Evolutionary conservation across 2,797 vertebrate species (phyloP), one percentile per base, ranked within the genome.

Genomic region (Crax fasciolata): DNA sequence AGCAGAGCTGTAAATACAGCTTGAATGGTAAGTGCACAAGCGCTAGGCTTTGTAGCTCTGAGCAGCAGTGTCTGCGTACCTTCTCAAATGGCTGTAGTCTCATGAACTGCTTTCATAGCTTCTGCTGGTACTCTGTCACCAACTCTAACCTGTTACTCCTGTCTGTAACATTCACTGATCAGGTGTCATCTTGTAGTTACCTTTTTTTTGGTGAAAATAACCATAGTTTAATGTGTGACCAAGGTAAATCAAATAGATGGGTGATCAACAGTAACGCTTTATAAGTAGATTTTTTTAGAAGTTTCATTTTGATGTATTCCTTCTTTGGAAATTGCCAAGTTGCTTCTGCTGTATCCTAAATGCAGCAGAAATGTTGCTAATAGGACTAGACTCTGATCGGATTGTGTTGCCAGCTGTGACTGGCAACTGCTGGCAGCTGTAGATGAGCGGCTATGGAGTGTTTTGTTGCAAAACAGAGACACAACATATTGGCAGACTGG

Each of bases 1-100:
- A 27, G 43, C 70, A 84, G 62, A 90, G 48, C 46, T 89, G 51
- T 89, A 89, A 84, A 9, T 32, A 43, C 15, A 89, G 46, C 2
- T 3, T 28, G 41, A 72, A 28, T 6, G 35, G 12, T 46, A 43
- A 76, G 51, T 21, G 9, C 43, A 11, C 23, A 55, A 70, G 55
- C 39, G 6, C 18, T 9, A 24, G 30, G 41, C 52, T 77, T 55
- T 80, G 59, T 32, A 35, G 76, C 21, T 27, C 7, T 24, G 61
- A 61, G 38, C 28, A 30, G 24, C 2, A 62, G 23, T 13, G 1
- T 13, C 58, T 41, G 19, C n/a, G 1, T 2, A 3, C 10, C 18
- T 58, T 25, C 46, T 5, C 19, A 55, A 52, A 70, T 12, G 27
- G 46, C 25, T 51, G 19, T 13, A 57, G 18, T 39, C 41, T 24